Evolutionary conservation across 2,888 invertebrate species (phyloP), one percentile per base, ranked within the genome.

Genomic region (Agrochola lota): DNA sequence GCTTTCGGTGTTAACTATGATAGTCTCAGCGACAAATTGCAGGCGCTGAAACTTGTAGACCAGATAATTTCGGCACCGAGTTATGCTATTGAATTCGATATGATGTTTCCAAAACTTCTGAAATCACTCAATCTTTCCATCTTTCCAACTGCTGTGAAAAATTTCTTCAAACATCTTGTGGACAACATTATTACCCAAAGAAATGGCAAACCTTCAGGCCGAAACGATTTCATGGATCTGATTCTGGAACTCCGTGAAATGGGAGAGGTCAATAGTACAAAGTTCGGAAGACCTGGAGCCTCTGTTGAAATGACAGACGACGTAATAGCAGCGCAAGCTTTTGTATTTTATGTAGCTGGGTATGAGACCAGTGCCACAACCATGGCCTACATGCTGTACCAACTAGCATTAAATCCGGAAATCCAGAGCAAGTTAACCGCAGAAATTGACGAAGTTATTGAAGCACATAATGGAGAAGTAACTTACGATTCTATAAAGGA

Each of bases 291-390:
- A 86, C 57, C 23, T 57, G 83, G 82, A 73, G 72, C 80, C 0
- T n/a, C 73, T 12, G 26, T 93, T 35, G 91, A 92, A 78, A 80
- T 95, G 20, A 92, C 92, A 7, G 92, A 94, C 1, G 89, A 87
- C 30, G 66, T 94, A 0, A 93, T 95, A 35, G 91, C 92, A 2
- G 94, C 95, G 0, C 95, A 96, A 85, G 94, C 94, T 3, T 94
- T 95, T 83, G 89, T 95, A 26, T 96, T 97, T 85, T 96, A 95
- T 77, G 89, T 91, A 3, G 97, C 93, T 15, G 96, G 96, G 0
- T 96, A 94, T 82, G 96, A 96, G 83, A 96, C 96, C 1, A 94
- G 94, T 62, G 94, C 96, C 0, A 93, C 95, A 0, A 93, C 95
- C 0, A 90, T 96, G 83, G 80, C 93, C 0, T 95, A 92, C 67